Base-by-base conservation (phyloP, 1,140 invertebrate species). In the Dolichoris vasculosae region DNA sequence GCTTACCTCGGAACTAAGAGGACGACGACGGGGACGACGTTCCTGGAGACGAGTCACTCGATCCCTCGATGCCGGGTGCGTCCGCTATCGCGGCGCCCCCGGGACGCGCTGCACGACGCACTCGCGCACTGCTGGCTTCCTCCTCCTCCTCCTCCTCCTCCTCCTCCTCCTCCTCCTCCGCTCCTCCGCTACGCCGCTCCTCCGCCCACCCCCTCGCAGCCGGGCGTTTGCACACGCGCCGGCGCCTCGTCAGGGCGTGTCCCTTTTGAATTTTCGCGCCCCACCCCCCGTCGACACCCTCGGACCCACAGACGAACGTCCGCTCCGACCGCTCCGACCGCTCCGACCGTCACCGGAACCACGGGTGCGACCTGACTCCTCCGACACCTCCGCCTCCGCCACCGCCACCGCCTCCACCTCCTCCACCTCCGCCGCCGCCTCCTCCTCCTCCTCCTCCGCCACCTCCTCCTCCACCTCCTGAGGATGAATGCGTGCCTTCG, bases 1-100 rank as follows among this genome's bases (percentile, higher is more conserved):
- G 30, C 83, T 82, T 85, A 88, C 87, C 87, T 88, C 80, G 43
- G 81, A 83, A 64, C 82, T 67, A 77, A 67, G 83, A 75, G 81
- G 76, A 59, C 83, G 35, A 67, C 35, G 23, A 63, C 46, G 67
- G 9, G 48, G 71, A 11, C 43, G 71, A 30, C 79, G 55, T 32
- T 55, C n/a, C 59, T 23, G 79, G 26, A 85, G 77, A 46, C 85
- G 85, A 79, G 86, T 82, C 82, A 84, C 82, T 86, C 84, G 75
- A 51, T 84, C 84, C 82, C 76, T 11, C 40, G 38, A 9, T 79
- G 55, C 63, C 71, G 86, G 82, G 67, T 38, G 78, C 78, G 35
- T 71, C 35, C 38, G 32, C 23, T 23, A 78, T 3, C 30, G 9
- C 11, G 32, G n/a, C 1, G 38, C 20, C 9, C 38, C 17, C 69